A percentile compares a stretch with the other conserved stretches of the same genome.
Conservation (phyloP, 1,140 invertebrate species). For the Bombus vancouverensis region DNA sequence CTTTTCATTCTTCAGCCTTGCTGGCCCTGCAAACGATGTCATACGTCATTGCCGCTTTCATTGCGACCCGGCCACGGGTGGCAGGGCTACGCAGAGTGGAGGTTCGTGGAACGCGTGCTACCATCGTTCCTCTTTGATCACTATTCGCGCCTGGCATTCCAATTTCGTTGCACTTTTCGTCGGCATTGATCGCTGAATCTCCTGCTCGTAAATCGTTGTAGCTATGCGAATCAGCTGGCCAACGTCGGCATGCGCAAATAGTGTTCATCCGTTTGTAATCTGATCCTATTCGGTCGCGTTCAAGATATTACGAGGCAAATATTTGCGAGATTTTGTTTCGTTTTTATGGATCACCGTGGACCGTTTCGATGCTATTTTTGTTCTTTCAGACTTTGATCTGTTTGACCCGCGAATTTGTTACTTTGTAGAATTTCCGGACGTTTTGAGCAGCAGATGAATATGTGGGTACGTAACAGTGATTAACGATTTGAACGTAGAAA, state of each 20-base stretch:
- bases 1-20: constrained; percentile 61
- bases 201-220: constrained; percentile 51
- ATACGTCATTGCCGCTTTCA: constrained; percentile 67
- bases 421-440: too few relatives aligned
- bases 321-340: background rate
- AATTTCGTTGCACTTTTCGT: constrained; percentile 63
- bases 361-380: too few relatives aligned
- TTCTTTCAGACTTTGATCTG: too few relatives aligned
- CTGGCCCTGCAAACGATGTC: constrained; percentile 50
- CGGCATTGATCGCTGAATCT: constrained; percentile 49
- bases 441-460: too few relatives aligned
- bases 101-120: constrained; percentile 32
- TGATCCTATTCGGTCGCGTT: background rate
- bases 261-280: background rate
- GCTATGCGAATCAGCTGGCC: constrained; percentile 37
- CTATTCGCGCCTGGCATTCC: constrained; percentile 53
- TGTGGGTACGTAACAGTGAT: too few relatives aligned
- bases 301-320: background rate
- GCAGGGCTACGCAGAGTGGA: background rate
- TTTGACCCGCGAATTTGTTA: too few relatives aligned
- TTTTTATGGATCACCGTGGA: background rate
- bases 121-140: constrained; percentile 35
- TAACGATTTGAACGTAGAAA: too few relatives aligned
- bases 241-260: constrained; percentile 2
- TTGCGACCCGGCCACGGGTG: constrained; percentile 55